Conservation (phyloP, 2,797 vertebrate genomes). For the Nyctalus aviator region DNA sequence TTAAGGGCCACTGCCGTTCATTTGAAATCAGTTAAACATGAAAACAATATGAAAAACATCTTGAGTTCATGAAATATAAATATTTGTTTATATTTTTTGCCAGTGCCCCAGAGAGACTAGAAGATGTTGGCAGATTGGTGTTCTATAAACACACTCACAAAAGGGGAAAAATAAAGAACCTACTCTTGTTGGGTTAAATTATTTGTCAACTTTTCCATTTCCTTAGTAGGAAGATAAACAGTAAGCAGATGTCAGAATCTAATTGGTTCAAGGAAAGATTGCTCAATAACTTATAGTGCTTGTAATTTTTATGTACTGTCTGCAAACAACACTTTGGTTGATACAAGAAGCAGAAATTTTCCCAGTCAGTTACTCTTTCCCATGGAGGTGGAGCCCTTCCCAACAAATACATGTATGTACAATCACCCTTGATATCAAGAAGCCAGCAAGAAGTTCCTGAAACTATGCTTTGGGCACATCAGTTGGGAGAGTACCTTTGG, state of each 20-base stretch:
- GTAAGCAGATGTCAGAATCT: slow-evolving; percentile 82
- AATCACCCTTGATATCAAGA: background rate
- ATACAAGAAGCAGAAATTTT: slow-evolving; percentile 12
- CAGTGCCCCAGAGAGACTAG: slow-evolving; percentile 88
- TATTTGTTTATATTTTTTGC: slow-evolving; percentile 87
- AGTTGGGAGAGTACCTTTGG: background rate
- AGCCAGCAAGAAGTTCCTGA: background rate
- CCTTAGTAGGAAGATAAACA: slow-evolving; percentile 85
- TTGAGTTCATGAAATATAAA: slow-evolving; percentile 89
- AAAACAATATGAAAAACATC: slow-evolving; percentile 85
- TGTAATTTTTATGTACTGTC: slow-evolving; percentile 37
- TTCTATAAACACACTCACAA: slow-evolving; percentile 89
- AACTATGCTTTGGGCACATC: background rate
- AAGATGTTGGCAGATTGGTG: slow-evolving; percentile 88
- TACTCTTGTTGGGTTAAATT: slow-evolving; percentile 87
- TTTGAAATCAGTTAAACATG: slow-evolving; percentile 83
- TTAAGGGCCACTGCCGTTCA: slow-evolving; percentile 85
- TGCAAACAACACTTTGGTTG: slow-evolving; percentile 61
- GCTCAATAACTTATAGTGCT: slow-evolving; percentile 70
- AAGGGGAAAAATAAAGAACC: slow-evolving; percentile 75
- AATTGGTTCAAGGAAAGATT: slow-evolving; percentile 74
- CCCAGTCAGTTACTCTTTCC: background rate
- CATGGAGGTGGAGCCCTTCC: background rate
- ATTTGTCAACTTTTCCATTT: slow-evolving; percentile 90
- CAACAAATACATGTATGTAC: background rate